Evolutionary conservation across 2,113 vertebrate species (phyloP).

Genomic region (Pampusana beccarii): DNA sequence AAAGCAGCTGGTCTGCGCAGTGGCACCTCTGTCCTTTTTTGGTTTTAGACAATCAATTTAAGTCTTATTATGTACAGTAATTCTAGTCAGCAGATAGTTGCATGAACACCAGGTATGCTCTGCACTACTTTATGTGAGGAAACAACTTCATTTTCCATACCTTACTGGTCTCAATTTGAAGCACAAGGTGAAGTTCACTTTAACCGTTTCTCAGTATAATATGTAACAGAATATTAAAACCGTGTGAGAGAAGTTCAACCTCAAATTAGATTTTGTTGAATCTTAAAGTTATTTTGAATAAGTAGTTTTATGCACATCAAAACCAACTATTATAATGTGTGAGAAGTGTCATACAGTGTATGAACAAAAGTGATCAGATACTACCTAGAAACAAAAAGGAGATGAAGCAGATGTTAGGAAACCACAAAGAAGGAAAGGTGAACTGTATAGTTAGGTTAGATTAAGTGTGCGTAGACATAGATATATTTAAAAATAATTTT

Average conservation of each 20-base stretch:
- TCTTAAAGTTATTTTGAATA: background rate
- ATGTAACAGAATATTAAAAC: background rate
- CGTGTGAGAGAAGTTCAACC: background rate
- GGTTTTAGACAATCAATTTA: background rate
- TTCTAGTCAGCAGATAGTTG: background rate
- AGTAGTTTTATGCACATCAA: background rate
- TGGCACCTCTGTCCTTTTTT: background rate
- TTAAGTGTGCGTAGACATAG: background rate
- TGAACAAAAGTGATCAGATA: background rate
- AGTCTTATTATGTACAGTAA: background rate
- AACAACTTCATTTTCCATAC: background rate
- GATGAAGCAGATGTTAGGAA: background rate
- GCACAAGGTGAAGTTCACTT: background rate
- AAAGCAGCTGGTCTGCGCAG: background rate
- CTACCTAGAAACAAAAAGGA: background rate
- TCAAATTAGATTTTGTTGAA: background rate
- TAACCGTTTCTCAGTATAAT: background rate
- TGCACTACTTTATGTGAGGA: background rate
- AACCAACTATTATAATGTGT: fast-evolving
- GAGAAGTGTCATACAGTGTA: background rate
- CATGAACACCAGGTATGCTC: background rate
- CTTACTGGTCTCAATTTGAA: background rate
- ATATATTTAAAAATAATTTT: background rate
- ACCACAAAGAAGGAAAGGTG: background rate
- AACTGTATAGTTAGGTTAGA: background rate